Conservation (phyloP, 2,797 vertebrate species). For the Tokudaia muenninki region DNA sequence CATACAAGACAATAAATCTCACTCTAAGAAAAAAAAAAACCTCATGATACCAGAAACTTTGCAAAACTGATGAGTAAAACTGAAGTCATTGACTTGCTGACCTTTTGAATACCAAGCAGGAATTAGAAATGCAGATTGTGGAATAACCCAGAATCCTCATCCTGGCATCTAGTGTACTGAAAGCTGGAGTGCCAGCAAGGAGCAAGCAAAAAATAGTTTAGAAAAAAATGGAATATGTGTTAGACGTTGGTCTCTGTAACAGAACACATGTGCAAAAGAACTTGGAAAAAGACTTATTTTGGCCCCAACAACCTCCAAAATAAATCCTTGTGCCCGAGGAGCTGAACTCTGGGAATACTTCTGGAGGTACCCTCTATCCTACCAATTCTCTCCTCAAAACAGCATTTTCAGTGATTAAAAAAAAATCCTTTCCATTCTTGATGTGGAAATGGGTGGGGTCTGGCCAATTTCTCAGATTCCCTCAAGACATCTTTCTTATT, state of each 20-base stretch:
- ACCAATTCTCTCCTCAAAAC: not conserved
- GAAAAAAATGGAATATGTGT: not conserved
- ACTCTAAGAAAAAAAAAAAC: not conserved
- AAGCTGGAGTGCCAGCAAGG: not conserved
- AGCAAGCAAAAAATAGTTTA: not conserved
- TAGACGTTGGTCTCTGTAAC: not conserved
- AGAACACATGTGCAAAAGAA: not conserved
- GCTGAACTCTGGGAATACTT: not conserved
- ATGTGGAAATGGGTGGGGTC: not conserved
- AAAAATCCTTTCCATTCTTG: not conserved
- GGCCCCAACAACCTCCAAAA: not conserved
- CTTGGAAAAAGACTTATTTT: not conserved
- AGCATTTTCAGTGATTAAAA: not conserved
- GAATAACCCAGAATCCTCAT: not conserved
- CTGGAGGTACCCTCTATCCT: not conserved
- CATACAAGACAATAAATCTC: not conserved
- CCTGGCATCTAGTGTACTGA: not conserved
- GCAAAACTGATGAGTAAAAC: not conserved
- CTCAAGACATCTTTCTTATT: not conserved
- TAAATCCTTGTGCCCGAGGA: not conserved
- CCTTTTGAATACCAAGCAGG: slow-evolving; percentile 2
- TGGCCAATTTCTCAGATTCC: not conserved
- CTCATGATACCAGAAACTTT: slow-evolving; percentile 4
- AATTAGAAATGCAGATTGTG: slow-evolving; percentile 2
- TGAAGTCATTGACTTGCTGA: not conserved